These are phyloP conservation scores for Megaptera novaeangliae DNA, from an alignment of 2,113 vertebrate species.

Conservation along the genomic window DNA sequence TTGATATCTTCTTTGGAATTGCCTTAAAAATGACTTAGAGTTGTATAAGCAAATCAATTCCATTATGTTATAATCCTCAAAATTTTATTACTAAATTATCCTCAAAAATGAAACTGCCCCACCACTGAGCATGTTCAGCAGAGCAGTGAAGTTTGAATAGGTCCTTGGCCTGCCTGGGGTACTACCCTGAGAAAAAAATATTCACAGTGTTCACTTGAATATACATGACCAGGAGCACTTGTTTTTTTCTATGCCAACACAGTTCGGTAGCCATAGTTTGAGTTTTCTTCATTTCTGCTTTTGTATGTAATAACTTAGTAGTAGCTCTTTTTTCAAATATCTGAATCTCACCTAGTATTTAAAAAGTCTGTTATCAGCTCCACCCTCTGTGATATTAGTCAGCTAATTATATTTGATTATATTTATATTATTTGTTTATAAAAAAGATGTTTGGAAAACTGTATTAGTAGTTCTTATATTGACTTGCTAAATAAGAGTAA, in stretches of 20 bases:
- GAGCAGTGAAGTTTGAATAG: background rate
- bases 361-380: background rate
- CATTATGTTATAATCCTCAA: conserved; percentile 34
- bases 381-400: background rate
- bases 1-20: background rate
- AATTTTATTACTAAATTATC: background rate
- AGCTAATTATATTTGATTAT: conserved; percentile 59
- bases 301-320: background rate
- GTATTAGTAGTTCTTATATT: background rate
- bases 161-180: background rate
- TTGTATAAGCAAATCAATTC: background rate
- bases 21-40: background rate
- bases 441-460: conserved; percentile 4
- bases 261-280: background rate
- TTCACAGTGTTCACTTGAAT: background rate
- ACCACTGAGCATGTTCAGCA: background rate
- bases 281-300: background rate
- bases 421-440: background rate
- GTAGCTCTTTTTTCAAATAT: conserved; percentile 27
- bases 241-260: background rate
- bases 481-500: background rate
- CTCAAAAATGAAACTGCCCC: background rate
- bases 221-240: background rate
- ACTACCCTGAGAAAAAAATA: background rate
- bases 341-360: background rate